phyloP scores from a whole-genome alignment of 2,888 invertebrate genomes.

The Carpatolechia fugitivella region DNA sequence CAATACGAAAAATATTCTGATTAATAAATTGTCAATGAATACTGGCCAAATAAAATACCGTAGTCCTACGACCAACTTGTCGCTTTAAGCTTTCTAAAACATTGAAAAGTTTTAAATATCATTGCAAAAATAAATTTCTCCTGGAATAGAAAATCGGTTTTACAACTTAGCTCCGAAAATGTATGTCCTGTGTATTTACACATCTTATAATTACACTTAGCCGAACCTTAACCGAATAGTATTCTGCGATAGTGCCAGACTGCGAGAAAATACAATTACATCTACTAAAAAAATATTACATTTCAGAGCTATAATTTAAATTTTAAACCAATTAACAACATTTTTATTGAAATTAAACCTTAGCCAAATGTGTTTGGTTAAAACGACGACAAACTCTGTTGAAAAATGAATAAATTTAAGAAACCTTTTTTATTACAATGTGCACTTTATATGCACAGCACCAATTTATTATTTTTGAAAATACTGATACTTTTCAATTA shows the following conservation, averaged over 20 bases:
- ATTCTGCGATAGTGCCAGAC: constrained; percentile 60
- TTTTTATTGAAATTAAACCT: constrained; percentile 4
- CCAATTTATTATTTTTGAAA: not conserved
- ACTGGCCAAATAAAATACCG: not conserved
- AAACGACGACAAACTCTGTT: not conserved
- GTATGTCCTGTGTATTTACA: constrained; percentile 70
- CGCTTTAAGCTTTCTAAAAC: constrained; percentile 4
- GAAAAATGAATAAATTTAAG: too few relatives aligned
- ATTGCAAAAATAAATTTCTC: constrained; percentile 6
- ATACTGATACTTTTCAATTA: not conserved
- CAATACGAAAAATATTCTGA: not conserved
- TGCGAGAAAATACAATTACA: constrained; percentile 54
- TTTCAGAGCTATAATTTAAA: constrained; percentile 23
- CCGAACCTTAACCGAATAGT: constrained; percentile 55
- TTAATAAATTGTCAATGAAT: not conserved
- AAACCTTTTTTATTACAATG: not conserved
- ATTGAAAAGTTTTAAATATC: not conserved
- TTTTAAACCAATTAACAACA: constrained; percentile 32
- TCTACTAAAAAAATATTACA: constrained; percentile 47
- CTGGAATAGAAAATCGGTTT: not conserved
- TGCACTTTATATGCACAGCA: constrained; percentile 7
- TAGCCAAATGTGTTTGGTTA: not conserved
- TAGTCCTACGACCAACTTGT: not conserved
- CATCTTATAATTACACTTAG: constrained; percentile 66
- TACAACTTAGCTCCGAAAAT: constrained; percentile 27